phyloP scores from a whole-genome alignment of 2,888 invertebrate genomes.

The Agapetus fuscipes region DNA sequence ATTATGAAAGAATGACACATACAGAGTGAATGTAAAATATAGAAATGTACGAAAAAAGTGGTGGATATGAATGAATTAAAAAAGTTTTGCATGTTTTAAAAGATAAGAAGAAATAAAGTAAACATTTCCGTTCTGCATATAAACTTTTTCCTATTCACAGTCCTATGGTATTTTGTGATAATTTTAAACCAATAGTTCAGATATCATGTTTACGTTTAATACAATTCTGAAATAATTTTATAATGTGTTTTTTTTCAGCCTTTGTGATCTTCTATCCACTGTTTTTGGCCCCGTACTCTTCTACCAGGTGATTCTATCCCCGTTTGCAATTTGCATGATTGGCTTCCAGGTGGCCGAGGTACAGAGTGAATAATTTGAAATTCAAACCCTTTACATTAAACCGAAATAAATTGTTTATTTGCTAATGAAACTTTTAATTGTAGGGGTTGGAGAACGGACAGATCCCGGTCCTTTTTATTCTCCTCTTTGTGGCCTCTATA shows the following conservation, averaged over 20 bases:
- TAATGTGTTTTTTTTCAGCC: conserved; percentile 1
- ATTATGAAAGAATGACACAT: too few species aligned
- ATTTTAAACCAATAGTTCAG: too few species aligned
- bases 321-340: conserved; percentile 2
- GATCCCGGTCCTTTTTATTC: not conserved
- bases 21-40: too few species aligned
- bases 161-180: too few species aligned
- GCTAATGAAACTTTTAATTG: too few species aligned
- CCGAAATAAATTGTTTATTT: not conserved
- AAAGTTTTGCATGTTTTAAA: too few species aligned
- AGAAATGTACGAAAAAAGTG: too few species aligned
- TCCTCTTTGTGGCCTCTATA: not conserved
- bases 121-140: too few species aligned
- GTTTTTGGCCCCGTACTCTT: conserved; percentile 4
- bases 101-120: too few species aligned
- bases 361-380: not conserved
- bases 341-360: conserved; percentile 8
- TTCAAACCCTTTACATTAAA: not conserved
- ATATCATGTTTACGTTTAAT: too few species aligned
- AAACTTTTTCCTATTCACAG: too few species aligned
- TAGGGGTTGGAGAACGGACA: not conserved
- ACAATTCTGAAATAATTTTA: not conserved
- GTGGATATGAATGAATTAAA: too few species aligned
- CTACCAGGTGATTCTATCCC: conserved; percentile 3
- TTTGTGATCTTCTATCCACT: not conserved